Evolutionary conservation across 2,113 vertebrate species (phyloP).

Genomic region (Triplophysa tibetana): DNA sequence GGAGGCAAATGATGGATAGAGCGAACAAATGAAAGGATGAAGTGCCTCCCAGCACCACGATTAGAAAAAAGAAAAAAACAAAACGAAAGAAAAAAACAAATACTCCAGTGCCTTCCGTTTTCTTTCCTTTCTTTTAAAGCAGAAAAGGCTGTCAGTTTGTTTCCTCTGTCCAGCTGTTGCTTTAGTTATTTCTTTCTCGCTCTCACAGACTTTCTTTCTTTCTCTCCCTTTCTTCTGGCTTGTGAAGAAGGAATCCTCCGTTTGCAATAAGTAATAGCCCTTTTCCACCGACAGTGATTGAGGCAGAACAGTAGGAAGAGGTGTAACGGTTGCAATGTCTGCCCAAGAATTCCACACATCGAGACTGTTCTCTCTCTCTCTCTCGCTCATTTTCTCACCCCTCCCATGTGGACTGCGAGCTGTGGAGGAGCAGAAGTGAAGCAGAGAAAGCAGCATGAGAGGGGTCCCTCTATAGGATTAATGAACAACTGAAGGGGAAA

Average conservation of each 20-base stretch:
- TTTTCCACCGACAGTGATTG: conserved; percentile 48
- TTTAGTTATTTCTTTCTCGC: conserved; percentile 25
- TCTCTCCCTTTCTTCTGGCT: conserved; percentile 38
- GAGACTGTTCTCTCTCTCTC: conserved; percentile 58
- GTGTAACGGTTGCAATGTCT: conserved; percentile 53
- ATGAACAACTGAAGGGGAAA: conserved; percentile 51
- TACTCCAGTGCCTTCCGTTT: conserved; percentile 83
- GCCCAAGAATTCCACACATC: conserved; percentile 53
- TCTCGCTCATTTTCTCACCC: conserved; percentile 62
- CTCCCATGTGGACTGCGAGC: conserved; percentile 46
- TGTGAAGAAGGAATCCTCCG: conserved; percentile 43
- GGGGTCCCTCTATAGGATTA: conserved; percentile 66
- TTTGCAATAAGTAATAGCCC: conserved; percentile 49
- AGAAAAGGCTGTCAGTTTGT: conserved; percentile 36
- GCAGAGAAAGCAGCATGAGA: conserved; percentile 15
- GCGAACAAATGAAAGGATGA: conserved; percentile 79
- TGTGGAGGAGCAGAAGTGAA: conserved; percentile 40
- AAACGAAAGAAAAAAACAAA: conserved; percentile 83
- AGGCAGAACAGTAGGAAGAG: conserved; percentile 48
- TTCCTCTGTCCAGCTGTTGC: conserved; percentile 42
- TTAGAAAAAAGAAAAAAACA: conserved; percentile 82
- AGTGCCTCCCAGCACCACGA: conserved; percentile 79
- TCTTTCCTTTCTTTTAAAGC: conserved; percentile 61
- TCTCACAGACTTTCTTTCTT: conserved; percentile 15
- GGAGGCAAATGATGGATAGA: conserved; percentile 77